Conservation (phyloP, 2,888 invertebrate genomes). For the Eremobia ochroleuca region DNA sequence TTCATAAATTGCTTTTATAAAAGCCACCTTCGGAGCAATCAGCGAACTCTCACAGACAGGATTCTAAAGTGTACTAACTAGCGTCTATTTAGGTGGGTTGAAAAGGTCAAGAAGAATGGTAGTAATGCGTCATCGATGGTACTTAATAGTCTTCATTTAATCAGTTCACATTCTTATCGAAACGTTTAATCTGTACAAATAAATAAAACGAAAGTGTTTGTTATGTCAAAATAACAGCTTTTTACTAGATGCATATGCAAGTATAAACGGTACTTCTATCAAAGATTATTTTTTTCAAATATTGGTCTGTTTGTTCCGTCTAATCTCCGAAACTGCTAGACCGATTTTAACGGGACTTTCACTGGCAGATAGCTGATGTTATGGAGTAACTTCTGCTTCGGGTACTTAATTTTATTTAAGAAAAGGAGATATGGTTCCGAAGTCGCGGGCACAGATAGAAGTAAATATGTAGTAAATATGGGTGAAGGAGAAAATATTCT, state of each 20-base stretch:
- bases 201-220: no score
- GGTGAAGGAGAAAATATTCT: not conserved
- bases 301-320: not conserved
- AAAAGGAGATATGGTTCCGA: no score
- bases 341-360: no score
- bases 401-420: no score
- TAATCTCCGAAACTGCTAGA: no score
- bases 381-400: no score
- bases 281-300: not conserved
- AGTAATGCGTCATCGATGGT: slow-evolving; percentile 36
- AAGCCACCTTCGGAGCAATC: slow-evolving; percentile 34
- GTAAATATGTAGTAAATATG: not conserved
- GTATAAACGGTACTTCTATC: not conserved
- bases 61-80: slow-evolving; percentile 30
- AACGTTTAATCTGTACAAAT: not conserved
- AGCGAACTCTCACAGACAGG: slow-evolving; percentile 16
- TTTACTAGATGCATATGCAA: not conserved
- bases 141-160: slow-evolving; percentile 30
- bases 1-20: slow-evolving; percentile 28
- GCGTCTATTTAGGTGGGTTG: slow-evolving; percentile 26
- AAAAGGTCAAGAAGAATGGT: slow-evolving; percentile 36
- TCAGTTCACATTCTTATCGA: slow-evolving; percentile 1
- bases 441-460: no score
- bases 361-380: no score
- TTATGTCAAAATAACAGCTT: no score